Evolutionary conservation across 1,140 invertebrate genomes (phyloP), one percentile per base, ranked within the genome.

Genomic region (Drosophila prosaltans): DNA sequence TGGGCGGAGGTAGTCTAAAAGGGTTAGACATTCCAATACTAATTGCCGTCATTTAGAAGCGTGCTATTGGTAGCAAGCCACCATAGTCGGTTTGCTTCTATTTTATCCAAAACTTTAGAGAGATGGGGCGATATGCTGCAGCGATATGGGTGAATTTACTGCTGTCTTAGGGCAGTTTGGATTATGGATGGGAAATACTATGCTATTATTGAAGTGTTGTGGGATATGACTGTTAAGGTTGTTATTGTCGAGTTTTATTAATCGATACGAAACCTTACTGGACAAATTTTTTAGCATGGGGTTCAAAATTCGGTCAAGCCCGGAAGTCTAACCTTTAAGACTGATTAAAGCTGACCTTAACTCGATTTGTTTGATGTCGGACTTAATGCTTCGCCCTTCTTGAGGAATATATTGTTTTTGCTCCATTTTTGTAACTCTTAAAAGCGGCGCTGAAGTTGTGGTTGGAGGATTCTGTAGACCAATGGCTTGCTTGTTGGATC

Each of bases 51-150:
- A 16, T 16, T 0, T 16, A 16, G 16, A 16, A 16, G 16, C 16
- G 16, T 16, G 16, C 16, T 16, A 6, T 10, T 66, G 2, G 40
- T 48, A 45, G 65, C 40, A 69, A 69, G 62, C 72, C 66, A 74
- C 67, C 39, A 70, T 57, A 66, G 58, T 28, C 67, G 60, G 21
- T 69, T 74, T 45, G 62, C 58, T 43, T 69, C 26, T 24, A 69
- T 69, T 66, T 74, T 74, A 40, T 70, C 66, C 10, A 65, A 3
- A 0, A 66, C 32, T 26, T 69, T 74, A 5, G 72, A 41, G 67
- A 74, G 3, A 74, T 74, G 3, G 67, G 66, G 3, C 72, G 43
- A 26, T 70, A 74, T 24, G 62, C 16, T 16, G 16, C 16, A 16
- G 16, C 16, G 16, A 16, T 16, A 16, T 16, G 16, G 16, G 16